Evolutionary conservation across 2,888 invertebrate genomes (phyloP).

Genomic region (Malacosoma neustria): DNA sequence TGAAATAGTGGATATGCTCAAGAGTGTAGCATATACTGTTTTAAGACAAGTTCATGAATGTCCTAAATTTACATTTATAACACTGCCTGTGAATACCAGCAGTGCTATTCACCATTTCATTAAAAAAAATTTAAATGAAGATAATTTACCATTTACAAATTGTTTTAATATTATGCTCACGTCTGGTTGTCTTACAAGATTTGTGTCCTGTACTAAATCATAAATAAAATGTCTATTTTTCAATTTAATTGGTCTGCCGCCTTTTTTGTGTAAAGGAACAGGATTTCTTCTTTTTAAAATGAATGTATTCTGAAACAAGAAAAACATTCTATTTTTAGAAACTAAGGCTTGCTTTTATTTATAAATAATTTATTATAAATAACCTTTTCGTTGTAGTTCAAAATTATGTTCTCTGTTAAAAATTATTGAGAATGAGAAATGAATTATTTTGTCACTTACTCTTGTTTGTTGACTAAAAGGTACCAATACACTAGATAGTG

Average conservation of each 20-base stretch:
- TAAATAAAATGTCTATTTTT: constrained; percentile 80
- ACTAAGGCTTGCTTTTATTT: too few species aligned
- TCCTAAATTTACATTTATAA: too few species aligned
- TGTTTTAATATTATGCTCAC: constrained; percentile 81
- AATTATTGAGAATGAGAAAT: too few species aligned
- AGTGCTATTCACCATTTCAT: too few species aligned
- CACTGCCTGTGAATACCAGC: too few species aligned
- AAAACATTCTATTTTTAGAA: too few species aligned
- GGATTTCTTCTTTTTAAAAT: constrained; percentile 79
- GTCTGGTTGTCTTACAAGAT: constrained; percentile 59
- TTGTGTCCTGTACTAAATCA: constrained; percentile 81
- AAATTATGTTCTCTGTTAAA: too few species aligned
- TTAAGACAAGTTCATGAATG: too few species aligned
- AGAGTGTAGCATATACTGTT: too few species aligned
- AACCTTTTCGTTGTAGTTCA: too few species aligned
- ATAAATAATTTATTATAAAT: too few species aligned
- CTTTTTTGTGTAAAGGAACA: constrained; percentile 75
- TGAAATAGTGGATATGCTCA: too few species aligned
- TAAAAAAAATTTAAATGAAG: background rate
- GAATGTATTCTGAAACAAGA: constrained; percentile 80
- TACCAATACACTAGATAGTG: constrained; percentile 19
- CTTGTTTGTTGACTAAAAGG: constrained; percentile 45
- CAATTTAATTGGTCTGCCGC: constrained; percentile 63
- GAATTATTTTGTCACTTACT: constrained; percentile 26
- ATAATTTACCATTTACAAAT: constrained; percentile 79